phyloP scores from a whole-genome alignment of 1,140 invertebrate species.

The Diorhabda carinulata region DNA sequence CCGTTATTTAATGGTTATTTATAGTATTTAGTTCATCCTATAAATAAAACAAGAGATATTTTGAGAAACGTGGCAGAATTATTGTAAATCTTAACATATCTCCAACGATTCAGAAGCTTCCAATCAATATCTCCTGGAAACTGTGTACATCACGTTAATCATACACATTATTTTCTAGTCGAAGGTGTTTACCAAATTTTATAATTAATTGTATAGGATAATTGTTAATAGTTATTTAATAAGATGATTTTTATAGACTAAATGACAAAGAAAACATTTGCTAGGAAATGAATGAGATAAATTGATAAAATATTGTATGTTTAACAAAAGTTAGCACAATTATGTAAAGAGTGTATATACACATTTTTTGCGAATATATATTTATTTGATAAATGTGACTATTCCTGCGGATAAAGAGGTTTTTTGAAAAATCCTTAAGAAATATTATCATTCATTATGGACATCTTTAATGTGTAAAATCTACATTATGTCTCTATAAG shows the following conservation, averaged over 20 bases:
- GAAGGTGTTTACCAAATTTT: conserved; percentile 14
- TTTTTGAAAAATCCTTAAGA: conserved; percentile 1
- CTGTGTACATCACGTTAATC: too few relatives aligned
- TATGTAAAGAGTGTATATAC: conserved; percentile 28
- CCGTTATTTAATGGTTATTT: too few relatives aligned
- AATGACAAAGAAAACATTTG: conserved; percentile 1
- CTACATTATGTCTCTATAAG: conserved; percentile 31
- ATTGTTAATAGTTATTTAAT: conserved; percentile 12
- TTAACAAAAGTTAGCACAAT: conserved; percentile 20
- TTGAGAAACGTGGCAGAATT: too few relatives aligned
- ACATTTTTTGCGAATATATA: conserved; percentile 22
- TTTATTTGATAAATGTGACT: conserved; percentile 28
- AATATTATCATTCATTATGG: conserved; percentile 22
- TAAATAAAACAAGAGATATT: too few relatives aligned
- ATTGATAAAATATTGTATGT: not conserved
- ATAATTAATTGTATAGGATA: conserved; percentile 12
- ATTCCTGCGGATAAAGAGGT: not conserved
- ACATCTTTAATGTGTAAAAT: conserved; percentile 28
- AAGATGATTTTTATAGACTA: conserved; percentile 11
- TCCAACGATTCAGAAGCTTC: too few relatives aligned
- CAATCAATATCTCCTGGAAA: too few relatives aligned
- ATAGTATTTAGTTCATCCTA: too few relatives aligned
- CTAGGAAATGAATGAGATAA: not conserved
- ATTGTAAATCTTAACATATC: too few relatives aligned
- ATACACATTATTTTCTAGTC: conserved; percentile 7